Evolutionary conservation across 1,140 invertebrate species (phyloP).

Genomic region (Phthorimaea operculella): DNA sequence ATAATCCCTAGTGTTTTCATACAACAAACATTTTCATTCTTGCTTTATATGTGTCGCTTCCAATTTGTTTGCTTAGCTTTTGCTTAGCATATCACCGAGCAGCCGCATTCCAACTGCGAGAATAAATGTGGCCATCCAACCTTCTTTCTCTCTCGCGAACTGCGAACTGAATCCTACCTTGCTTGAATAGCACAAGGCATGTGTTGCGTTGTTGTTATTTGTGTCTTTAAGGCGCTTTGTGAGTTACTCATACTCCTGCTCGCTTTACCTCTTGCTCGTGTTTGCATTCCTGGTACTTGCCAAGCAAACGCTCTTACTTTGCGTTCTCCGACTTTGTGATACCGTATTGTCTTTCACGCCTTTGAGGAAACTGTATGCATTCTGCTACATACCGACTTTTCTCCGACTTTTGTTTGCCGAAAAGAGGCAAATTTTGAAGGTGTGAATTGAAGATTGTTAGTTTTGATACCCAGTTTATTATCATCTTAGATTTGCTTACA

Average conservation of each 20-base stretch:
- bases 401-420: conserved; percentile 15
- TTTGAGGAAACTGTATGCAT: conserved; percentile 41
- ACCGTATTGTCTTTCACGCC: conserved; percentile 48
- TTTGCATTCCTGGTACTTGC: conserved; percentile 56
- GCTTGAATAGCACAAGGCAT: neutral
- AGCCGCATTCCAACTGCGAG: conserved; percentile 45
- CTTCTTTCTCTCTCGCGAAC: conserved; percentile 22
- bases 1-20: neutral
- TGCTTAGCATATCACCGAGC: conserved; percentile 60
- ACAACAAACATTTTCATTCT: conserved; percentile 21
- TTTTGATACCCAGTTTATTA: too few species aligned
- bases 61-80: conserved; percentile 61
- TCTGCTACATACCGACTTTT: conserved; percentile 18
- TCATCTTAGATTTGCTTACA: too few species aligned
- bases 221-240: neutral
- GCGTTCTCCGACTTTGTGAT: conserved; percentile 47
- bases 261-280: conserved; percentile 45
- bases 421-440: neutral
- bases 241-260: conserved; percentile 19
- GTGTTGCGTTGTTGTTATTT: neutral
- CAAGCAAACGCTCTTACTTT: conserved; percentile 55
- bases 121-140: conserved; percentile 55
- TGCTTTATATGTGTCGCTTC: conserved; percentile 23
- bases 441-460: too few species aligned
- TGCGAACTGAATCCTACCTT: neutral